Evolutionary conservation across 2,113 vertebrate species (phyloP).

Genomic region (Grus americana): DNA sequence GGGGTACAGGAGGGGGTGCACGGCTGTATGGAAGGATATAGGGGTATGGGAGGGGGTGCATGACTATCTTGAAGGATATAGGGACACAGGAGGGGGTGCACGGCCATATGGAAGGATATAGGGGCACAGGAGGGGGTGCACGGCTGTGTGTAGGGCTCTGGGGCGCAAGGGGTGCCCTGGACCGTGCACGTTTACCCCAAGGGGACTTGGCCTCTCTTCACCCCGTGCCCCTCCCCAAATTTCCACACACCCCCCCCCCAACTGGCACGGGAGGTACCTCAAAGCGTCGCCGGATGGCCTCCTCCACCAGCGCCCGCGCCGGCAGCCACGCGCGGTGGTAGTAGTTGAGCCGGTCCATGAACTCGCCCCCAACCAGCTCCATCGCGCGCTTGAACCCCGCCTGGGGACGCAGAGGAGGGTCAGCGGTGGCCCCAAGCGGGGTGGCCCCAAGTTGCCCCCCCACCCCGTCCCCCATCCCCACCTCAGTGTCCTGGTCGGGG

Average conservation of each 20-base stretch:
- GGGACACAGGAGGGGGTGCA: background rate
- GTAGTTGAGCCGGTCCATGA: conserved; percentile 84
- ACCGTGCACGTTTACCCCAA: fast-evolving
- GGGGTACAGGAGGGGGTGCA: background rate
- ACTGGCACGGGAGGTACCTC: conserved; percentile 61
- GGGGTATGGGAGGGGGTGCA: background rate
- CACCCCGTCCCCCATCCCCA: background rate
- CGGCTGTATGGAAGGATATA: fast-evolving
- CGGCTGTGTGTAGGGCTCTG: fast-evolving
- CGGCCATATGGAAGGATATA: too few species aligned
- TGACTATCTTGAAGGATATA: fast-evolving
- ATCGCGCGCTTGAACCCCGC: conserved; percentile 85
- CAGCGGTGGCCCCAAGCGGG: background rate
- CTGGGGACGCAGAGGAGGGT: conserved; percentile 53
- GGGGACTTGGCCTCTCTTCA: background rate
- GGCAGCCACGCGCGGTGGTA: conserved; percentile 89
- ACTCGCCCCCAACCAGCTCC: conserved; percentile 86
- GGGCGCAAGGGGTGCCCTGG: background rate
- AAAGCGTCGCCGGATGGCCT: conserved; percentile 78
- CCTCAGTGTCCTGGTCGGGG: background rate
- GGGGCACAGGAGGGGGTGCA: background rate
- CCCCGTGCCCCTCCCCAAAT: background rate
- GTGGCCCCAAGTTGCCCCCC: fast-evolving
- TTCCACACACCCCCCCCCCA: fast-evolving
- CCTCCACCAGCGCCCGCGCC: conserved; percentile 84